Conservation (phyloP, 2,888 invertebrate species). For the Theretra japonica region DNA sequence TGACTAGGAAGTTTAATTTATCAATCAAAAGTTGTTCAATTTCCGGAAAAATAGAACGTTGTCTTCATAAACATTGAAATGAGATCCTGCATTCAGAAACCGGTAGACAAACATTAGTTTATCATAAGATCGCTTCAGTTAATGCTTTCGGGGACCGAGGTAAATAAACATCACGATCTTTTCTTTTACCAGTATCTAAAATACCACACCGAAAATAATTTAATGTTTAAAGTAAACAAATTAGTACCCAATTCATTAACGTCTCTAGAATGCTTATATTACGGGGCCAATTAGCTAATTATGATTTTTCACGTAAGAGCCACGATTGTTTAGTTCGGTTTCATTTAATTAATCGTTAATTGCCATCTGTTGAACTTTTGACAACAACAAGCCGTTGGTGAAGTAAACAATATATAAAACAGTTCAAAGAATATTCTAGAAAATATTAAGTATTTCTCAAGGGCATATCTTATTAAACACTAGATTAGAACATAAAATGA, state of each 20-base stretch:
- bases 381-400: not conserved
- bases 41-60: conserved; percentile 3
- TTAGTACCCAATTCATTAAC: not conserved
- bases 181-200: not conserved
- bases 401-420: not conserved
- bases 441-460: not conserved
- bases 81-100: not conserved
- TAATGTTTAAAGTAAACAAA: not conserved
- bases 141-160: conserved; percentile 8
- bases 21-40: conserved; percentile 12
- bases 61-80: conserved; percentile 10
- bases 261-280: not conserved
- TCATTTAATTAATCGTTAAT: conserved; percentile 14
- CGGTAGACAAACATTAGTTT: conserved; percentile 6
- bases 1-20: conserved; percentile 1
- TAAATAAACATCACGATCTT: conserved; percentile 14
- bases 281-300: conserved; percentile 5
- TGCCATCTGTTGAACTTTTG: not conserved
- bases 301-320: conserved; percentile 1
- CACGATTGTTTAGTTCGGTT: not conserved
- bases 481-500: conserved; percentile 5
- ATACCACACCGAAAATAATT: not conserved
- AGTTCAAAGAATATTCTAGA: not conserved
- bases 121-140: conserved; percentile 9
- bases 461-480: not conserved